Evolutionary conservation across 1,140 invertebrate species (phyloP), one percentile per base, ranked within the genome.

Genomic region (Conus betulinus): DNA sequence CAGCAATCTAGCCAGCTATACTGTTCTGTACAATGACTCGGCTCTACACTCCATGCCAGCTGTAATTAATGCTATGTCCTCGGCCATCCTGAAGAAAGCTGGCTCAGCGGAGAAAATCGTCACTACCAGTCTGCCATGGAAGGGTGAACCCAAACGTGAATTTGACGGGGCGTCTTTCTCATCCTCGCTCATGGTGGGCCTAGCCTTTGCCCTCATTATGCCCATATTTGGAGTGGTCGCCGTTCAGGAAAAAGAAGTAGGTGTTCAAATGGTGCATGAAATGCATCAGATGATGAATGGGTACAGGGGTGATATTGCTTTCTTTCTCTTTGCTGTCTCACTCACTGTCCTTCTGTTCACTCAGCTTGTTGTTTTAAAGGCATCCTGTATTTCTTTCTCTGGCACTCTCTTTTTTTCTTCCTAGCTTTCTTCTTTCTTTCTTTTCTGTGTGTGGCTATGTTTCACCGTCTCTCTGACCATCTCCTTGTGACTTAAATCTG

Each of bases 221-320:
- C 96, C 97, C 83, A 97, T 97, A 63, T 95, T 98, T 90, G 97
- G 97, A 17, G 96, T 97, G n/a, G 97, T 97, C 88, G 97, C 98
- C 95, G 97, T 98, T 1, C 97, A 97, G 92, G 98, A 98, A 95
- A 96, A 97, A 94, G 97, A 98, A 96, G 98, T 98, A 95, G 7
- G 78, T 89, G 52, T n/a, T 39, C 39, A 39, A 39, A 39, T 39
- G 39, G 39, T 39, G 39, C 39, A 39, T 39, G 39, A 39, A 39
- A 39, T 3, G 39, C 39, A 39, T 39, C 39, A 39, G 39, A 39
- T 39, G 3, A 39, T 39, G 39, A 39, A 3, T 39, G 39, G 0
- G 39, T 39, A 39, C 39, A 39, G 39, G 39, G 39, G 39, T 1
- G 3, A 39, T 39, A 39, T 39, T 39, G 39, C 39, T 39, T 39